Evolutionary conservation across 2,888 invertebrate genomes (phyloP).

Genomic region (Melanostoma scalare): DNA sequence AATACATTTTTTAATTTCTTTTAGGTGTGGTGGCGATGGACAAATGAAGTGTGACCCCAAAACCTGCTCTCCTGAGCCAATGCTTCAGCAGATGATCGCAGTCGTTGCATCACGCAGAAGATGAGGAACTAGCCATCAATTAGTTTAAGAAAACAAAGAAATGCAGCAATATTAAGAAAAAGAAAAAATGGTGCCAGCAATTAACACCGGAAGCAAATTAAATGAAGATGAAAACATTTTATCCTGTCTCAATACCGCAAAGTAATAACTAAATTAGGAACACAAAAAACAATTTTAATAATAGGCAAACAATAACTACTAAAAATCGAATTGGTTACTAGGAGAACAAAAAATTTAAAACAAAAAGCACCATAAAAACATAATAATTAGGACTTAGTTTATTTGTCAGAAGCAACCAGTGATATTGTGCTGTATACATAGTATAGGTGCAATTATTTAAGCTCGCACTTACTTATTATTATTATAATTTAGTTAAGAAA

Average conservation of each 20-base stretch:
- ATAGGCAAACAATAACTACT: constrained; percentile 17
- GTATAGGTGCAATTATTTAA: constrained; percentile 82
- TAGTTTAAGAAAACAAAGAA: constrained; percentile 63
- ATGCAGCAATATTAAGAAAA: constrained; percentile 64
- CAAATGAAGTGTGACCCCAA: constrained; percentile 97
- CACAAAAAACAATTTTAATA: constrained; percentile 19
- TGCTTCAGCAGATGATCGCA: constrained; percentile 94
- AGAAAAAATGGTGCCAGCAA: constrained; percentile 66
- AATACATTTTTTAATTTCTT: constrained; percentile 68
- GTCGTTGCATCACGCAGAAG: constrained; percentile 89
- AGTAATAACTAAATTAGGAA: constrained; percentile 28
- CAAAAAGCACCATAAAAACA: constrained; percentile 40
- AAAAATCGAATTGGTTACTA: constrained; percentile 36
- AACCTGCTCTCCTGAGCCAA: constrained; percentile 94
- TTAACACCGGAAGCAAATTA: constrained; percentile 68
- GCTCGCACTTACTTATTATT: constrained; percentile 79
- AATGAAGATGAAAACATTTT: constrained; percentile 20
- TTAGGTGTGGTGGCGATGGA: constrained; percentile 94
- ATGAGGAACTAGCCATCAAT: constrained; percentile 81
- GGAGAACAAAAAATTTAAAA: constrained; percentile 21
- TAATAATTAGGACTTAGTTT: constrained; percentile 65
- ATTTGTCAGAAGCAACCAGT: constrained; percentile 82
- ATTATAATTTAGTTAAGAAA: constrained; percentile 49
- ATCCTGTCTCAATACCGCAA: constrained; percentile 27
- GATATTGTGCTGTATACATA: constrained; percentile 83